These are phyloP conservation scores for Leptinotarsa peninsularis DNA, from an alignment of 2,888 invertebrate species.

Conservation along the genomic window DNA sequence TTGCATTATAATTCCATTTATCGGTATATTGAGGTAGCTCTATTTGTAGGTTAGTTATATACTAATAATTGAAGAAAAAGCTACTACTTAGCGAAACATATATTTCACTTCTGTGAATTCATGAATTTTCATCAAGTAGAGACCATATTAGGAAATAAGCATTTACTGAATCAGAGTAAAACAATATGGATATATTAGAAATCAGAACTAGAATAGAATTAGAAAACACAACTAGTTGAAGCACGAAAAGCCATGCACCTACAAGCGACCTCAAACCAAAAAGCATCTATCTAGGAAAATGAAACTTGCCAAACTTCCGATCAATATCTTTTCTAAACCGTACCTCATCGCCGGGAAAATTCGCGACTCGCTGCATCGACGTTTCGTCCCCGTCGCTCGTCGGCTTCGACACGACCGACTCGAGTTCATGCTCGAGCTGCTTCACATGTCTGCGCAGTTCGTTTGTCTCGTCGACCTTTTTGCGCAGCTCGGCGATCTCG, in stretches of 20 bases:
- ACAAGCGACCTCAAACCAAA: conserved; percentile 27
- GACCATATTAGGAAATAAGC: no score
- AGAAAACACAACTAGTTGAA: no score
- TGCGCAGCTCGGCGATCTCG: conserved; percentile 60
- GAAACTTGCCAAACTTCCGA: conserved; percentile 36
- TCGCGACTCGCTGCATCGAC: conserved; percentile 2
- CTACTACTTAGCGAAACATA: no score
- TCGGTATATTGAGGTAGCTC: no score
- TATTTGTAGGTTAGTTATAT: no score
- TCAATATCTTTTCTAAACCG: background rate
- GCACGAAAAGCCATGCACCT: background rate
- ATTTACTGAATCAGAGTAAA: no score
- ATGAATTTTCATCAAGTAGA: no score
- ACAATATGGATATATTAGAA: no score
- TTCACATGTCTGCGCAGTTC: conserved; percentile 27
- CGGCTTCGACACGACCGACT: conserved; percentile 53
- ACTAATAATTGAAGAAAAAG: no score
- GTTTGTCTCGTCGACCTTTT: conserved; percentile 27
- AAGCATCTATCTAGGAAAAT: conserved; percentile 33
- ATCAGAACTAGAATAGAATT: no score
- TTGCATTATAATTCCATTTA: no score
- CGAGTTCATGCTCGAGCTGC: conserved; percentile 53
- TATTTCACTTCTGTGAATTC: no score
- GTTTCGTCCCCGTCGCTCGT: conserved; percentile 36
- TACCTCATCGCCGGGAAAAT: background rate